Evolutionary conservation across 2,113 vertebrate species (phyloP).

Genomic region (Hucho hucho): DNA sequence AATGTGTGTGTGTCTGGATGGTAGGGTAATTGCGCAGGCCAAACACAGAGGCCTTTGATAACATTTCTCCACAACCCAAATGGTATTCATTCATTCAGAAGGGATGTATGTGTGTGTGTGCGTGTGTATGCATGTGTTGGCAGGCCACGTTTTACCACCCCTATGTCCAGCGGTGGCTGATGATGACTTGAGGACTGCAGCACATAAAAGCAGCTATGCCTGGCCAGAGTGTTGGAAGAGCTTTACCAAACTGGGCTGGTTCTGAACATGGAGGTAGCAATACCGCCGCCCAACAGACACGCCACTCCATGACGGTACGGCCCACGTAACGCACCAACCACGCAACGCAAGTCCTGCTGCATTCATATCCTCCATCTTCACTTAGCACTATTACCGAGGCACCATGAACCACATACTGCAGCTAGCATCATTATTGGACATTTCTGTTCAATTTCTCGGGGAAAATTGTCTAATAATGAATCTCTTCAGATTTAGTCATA

Average conservation of each 20-base stretch:
- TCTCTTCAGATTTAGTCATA: background rate
- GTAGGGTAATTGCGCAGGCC: slow-evolving; percentile 46
- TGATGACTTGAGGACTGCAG: slow-evolving; percentile 2
- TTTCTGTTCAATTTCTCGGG: background rate
- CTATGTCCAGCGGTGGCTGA: background rate
- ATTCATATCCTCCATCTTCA: slow-evolving; percentile 20
- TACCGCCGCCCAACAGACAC: background rate
- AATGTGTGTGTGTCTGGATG: slow-evolving; percentile 31
- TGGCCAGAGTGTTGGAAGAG: slow-evolving; percentile 34
- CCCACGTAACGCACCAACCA: slow-evolving; percentile 1
- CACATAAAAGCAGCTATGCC: slow-evolving; percentile 22
- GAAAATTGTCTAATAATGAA: background rate
- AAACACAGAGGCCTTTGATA: slow-evolving; percentile 60
- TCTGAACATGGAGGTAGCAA: slow-evolving; percentile 4
- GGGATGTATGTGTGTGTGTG: background rate
- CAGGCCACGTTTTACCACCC: background rate
- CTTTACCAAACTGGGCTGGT: slow-evolving; percentile 32
- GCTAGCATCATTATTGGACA: background rate
- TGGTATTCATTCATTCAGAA: slow-evolving; percentile 42
- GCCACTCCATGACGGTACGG: too few relatives aligned
- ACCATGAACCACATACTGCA: background rate
- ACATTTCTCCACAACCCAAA: too few relatives aligned
- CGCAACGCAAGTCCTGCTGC: slow-evolving; percentile 30
- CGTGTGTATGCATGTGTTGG: background rate
- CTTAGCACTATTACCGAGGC: background rate